Evolutionary conservation across 2,797 vertebrate genomes (phyloP).

Genomic region (Nyctalus aviator): DNA sequence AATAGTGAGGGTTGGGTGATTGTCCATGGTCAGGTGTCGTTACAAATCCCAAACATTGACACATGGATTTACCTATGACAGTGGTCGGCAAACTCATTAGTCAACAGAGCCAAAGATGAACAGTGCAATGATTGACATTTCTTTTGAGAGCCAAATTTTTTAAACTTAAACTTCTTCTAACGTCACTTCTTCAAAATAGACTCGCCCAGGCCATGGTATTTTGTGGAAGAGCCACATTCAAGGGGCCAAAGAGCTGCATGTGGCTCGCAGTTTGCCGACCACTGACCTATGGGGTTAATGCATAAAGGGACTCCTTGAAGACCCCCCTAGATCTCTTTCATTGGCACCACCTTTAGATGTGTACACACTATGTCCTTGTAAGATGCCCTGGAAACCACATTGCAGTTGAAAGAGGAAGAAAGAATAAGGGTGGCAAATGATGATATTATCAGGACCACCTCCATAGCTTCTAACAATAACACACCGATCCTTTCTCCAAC

Average conservation of each 20-base stretch:
- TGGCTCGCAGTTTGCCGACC: no score
- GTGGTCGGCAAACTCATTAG: no score
- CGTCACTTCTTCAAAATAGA: no score
- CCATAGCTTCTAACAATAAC: slow-evolving; percentile 57
- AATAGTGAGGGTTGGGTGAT: not conserved
- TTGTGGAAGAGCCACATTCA: no score
- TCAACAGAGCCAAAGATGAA: no score
- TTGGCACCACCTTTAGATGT: not conserved
- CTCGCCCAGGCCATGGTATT: no score
- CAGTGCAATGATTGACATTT: no score
- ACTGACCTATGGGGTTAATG: not conserved
- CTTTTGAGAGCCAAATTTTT: no score
- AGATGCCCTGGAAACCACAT: not conserved
- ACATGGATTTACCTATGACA: not conserved
- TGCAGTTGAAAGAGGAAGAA: slow-evolving; percentile 51
- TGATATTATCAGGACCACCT: slow-evolving; percentile 60
- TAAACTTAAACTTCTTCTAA: no score
- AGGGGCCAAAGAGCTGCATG: no score
- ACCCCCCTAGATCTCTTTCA: not conserved
- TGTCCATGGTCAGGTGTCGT: not conserved
- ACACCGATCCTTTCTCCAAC: slow-evolving; percentile 47
- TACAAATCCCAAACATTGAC: not conserved
- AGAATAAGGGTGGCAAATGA: slow-evolving; percentile 27
- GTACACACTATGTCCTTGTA: not conserved
- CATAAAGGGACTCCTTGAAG: not conserved